Conservation (phyloP, 2,113 vertebrate genomes). For the Gulo gulo region DNA sequence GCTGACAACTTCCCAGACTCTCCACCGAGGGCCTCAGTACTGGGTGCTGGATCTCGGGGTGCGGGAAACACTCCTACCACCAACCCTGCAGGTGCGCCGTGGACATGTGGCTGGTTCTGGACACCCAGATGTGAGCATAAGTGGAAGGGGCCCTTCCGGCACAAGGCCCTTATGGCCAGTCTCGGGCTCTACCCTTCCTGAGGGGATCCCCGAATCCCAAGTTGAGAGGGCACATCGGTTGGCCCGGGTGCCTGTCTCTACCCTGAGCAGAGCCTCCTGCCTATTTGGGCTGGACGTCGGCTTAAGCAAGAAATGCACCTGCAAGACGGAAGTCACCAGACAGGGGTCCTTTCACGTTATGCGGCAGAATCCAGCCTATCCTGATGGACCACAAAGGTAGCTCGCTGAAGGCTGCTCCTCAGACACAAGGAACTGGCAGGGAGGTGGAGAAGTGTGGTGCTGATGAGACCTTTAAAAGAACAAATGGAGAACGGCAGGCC, state of each 20-base stretch:
- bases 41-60: rapidly evolving
- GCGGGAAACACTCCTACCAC: rapidly evolving
- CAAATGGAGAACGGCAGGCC: neutral
- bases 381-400: neutral
- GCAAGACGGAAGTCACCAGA: neutral
- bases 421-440: neutral
- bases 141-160: neutral
- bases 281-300: too few species aligned
- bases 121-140: neutral
- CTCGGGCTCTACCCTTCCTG: neutral
- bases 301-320: neutral
- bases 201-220: neutral
- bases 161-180: too few species aligned
- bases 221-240: neutral
- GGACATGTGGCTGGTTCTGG: neutral
- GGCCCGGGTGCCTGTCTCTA: too few species aligned
- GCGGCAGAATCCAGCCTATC: neutral
- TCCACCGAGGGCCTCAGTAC: neutral
- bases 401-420: neutral
- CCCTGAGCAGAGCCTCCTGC: neutral
- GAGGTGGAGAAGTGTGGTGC: neutral
- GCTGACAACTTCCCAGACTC: neutral
- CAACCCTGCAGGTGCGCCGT: neutral
- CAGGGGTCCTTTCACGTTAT: rapidly evolving
- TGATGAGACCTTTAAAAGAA: neutral